phyloP scores from a whole-genome alignment of 2,888 invertebrate species.

The Apamea anceps region DNA sequence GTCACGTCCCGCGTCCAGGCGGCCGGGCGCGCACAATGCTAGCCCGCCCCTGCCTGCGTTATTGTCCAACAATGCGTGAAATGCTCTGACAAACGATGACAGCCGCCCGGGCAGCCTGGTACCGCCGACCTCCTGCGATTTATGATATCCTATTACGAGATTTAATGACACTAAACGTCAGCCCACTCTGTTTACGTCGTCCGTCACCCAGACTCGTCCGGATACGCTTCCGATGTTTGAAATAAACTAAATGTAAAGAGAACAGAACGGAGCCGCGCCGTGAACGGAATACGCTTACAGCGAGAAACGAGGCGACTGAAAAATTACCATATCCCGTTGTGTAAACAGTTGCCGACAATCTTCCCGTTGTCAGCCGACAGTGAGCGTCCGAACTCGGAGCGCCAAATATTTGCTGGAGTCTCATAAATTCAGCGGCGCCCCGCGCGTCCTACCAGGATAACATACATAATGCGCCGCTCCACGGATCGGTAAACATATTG shows the following conservation, averaged over 20 bases:
- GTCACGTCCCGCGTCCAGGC: conserved; percentile 79
- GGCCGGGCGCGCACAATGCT: conserved; percentile 80
- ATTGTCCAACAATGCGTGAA: conserved; percentile 90
- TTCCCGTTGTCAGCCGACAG: conserved; percentile 87
- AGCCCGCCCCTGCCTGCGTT: conserved; percentile 84
- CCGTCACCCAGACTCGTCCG: conserved; percentile 76
- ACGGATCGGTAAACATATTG: conserved; percentile 91
- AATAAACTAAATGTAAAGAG: conserved; percentile 73
- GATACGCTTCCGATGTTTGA: conserved; percentile 76
- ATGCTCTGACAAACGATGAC: conserved; percentile 91
- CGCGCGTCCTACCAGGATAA: conserved; percentile 88
- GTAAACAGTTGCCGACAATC: conserved; percentile 88
- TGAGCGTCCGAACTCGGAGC: conserved; percentile 86
- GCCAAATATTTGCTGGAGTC: conserved; percentile 89
- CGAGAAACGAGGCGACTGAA: conserved; percentile 78
- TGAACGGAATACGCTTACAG: conserved; percentile 81
- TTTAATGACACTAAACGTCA: conserved; percentile 89
- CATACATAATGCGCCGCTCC: conserved; percentile 89
- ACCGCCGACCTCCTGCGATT: conserved; percentile 88
- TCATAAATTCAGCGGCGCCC: conserved; percentile 88
- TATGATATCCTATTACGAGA: conserved; percentile 90
- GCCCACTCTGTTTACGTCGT: conserved; percentile 81
- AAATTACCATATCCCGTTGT: conserved; percentile 87
- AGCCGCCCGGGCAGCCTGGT: conserved; percentile 85
- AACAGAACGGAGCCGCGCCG: conserved; percentile 74